Evolutionary conservation across 1,140 invertebrate genomes (phyloP).

Genomic region (Hyles euphorbiae): DNA sequence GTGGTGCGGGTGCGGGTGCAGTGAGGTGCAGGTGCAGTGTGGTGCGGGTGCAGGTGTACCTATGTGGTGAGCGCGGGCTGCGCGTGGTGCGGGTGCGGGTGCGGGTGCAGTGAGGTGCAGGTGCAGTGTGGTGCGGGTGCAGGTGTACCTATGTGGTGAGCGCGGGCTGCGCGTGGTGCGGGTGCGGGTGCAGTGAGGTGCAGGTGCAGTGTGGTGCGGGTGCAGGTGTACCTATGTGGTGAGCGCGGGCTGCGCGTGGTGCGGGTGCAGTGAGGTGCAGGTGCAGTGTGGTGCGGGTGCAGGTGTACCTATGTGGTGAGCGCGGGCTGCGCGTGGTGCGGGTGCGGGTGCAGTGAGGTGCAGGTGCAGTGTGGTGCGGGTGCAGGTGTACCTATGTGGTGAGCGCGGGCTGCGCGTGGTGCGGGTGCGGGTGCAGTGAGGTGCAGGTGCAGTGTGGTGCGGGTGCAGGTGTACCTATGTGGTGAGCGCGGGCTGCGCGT

Average conservation of each 20-base stretch:
- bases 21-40: background rate
- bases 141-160: conserved; percentile 10
- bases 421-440: conserved; percentile 79
- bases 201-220: no score
- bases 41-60: conserved; percentile 47
- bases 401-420: conserved; percentile 77
- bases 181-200: conserved; percentile 5
- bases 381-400: background rate
- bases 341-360: conserved; percentile 79
- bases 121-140: background rate
- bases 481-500: conserved; percentile 22
- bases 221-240: conserved; percentile 39
- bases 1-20: conserved; percentile 61
- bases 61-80: conserved; percentile 77
- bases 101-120: background rate
- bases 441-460: conserved; percentile 15
- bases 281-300: no score
- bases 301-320: no score
- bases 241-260: conserved; percentile 44
- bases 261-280: conserved; percentile 27
- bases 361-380: conserved; percentile 53
- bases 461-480: conserved; percentile 10
- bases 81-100: conserved; percentile 77
- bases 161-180: conserved; percentile 1
- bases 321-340: conserved; percentile 82